Percentiles rank a stretch among this genome's conserved stretches.
phyloP scores from a whole-genome alignment of 2,113 vertebrate species.

The Engystomops pustulosus region DNA sequence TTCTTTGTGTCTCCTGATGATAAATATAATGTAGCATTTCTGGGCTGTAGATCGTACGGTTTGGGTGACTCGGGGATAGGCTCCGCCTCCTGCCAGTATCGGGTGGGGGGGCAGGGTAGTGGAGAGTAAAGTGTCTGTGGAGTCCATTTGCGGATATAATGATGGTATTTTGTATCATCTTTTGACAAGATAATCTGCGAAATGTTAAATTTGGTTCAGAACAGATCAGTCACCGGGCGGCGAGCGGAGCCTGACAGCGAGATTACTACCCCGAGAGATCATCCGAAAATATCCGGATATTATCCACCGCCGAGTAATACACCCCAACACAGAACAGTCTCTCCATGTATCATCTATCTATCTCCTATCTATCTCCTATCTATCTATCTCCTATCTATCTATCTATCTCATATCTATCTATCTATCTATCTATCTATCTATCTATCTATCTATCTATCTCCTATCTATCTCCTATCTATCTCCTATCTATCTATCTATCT shows the following conservation, averaged over 20 bases:
- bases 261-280: too few relatives aligned
- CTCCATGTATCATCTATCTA: neutral
- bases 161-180: constrained; percentile 71
- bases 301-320: too few relatives aligned
- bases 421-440: neutral
- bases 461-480: neutral
- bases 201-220: constrained; percentile 66
- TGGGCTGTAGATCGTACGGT: too few relatives aligned
- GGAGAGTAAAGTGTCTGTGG: constrained; percentile 71
- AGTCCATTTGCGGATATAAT: constrained; percentile 73
- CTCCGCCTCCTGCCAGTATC: too few relatives aligned
- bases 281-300: too few relatives aligned
- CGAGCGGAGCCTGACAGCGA: constrained; percentile 54
- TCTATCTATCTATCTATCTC: neutral
- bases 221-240: constrained; percentile 70
- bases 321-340: neutral
- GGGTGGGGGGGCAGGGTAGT: constrained; percentile 25
- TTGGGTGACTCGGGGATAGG: too few relatives aligned
- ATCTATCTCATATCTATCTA: too few relatives aligned
- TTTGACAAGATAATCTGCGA: constrained; percentile 72
- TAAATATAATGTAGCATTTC: too few relatives aligned
- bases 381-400: neutral
- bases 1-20: too few relatives aligned
- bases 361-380: neutral
- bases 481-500: neutral